Conservation (phyloP, 2,113 vertebrate species). For the Cyanoderma ruficeps region DNA sequence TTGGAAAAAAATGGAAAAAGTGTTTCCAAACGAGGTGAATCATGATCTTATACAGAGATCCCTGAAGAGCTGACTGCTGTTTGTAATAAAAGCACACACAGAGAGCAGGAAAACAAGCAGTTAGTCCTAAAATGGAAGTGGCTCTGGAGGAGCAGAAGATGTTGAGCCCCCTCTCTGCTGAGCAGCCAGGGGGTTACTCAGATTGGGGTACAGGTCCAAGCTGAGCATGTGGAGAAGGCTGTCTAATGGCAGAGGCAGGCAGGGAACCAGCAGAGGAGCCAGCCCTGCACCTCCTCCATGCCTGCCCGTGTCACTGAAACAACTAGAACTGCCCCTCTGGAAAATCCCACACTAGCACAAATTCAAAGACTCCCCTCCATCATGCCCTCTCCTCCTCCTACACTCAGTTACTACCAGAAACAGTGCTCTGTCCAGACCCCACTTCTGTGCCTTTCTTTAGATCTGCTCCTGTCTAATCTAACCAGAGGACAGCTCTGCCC, state of each 20-base stretch:
- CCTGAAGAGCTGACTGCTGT: slow-evolving; percentile 58
- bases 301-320: accelerated
- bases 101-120: neutral
- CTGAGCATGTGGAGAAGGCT: neutral
- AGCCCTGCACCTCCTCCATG: neutral
- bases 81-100: slow-evolving; percentile 36
- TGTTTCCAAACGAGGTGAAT: slow-evolving; percentile 58
- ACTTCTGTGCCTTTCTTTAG: neutral
- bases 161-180: neutral
- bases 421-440: accelerated
- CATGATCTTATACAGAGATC: slow-evolving; percentile 53
- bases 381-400: neutral
- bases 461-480: neutral
- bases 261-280: neutral
- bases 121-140: neutral
- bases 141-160: neutral
- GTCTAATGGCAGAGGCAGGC: too few species aligned
- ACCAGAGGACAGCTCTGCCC: neutral
- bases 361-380: neutral
- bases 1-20: slow-evolving; percentile 24
- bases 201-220: accelerated
- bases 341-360: neutral
- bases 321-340: neutral
- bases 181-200: neutral
- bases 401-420: neutral